Base-by-base conservation (phyloP, 2,888 invertebrate genomes). In the Diarsia dahlii region DNA sequence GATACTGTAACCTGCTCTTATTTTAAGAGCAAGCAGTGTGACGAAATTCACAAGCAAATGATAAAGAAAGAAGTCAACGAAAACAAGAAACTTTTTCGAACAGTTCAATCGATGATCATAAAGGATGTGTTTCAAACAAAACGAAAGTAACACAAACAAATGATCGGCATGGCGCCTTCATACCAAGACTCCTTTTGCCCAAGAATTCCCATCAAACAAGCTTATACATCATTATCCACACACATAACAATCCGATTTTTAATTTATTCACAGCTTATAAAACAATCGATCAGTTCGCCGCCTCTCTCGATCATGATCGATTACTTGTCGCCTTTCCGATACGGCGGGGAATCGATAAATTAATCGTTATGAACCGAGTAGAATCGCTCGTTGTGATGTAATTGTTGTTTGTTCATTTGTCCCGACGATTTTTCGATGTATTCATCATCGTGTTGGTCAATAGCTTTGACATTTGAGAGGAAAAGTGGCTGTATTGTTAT, bases 281-380 rank as follows among this genome's bases (percentile, higher is more conserved):
- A 91, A 90, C 90, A 93, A 95, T 95, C 95, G 91, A 95, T 95
- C 95, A 94, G 91, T 80, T 88, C 92, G 93, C 94, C 95, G 95
- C 95, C 94, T 95, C 91, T 79, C 86, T 86, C 86, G 89, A 85
- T 86, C 85, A 91, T 95, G 95, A 96, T 95, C 92, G 95, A 96
- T 95, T 91, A 91, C 89, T 92, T 92, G 94, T 92, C 92, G 87
- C 92, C 90, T 91, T 88, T 91, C 87, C 91, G 91, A 92, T 92
- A 92, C 90, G 91, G 93, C 93, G 89, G 81, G 88, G 89, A 88
- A 91, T 91, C 91, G 91, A 92, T 95, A 95, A 86, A 95, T 95
- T 95, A 95, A 95, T 95, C 93, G 94, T 92, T 81, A 67, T 71
- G 90, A 83, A 78, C 84, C 81, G 77, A 80, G 86, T 84, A 89